Evolutionary conservation across 2,888 invertebrate genomes (phyloP).

Genomic region (Carpatolechia fugitivella): DNA sequence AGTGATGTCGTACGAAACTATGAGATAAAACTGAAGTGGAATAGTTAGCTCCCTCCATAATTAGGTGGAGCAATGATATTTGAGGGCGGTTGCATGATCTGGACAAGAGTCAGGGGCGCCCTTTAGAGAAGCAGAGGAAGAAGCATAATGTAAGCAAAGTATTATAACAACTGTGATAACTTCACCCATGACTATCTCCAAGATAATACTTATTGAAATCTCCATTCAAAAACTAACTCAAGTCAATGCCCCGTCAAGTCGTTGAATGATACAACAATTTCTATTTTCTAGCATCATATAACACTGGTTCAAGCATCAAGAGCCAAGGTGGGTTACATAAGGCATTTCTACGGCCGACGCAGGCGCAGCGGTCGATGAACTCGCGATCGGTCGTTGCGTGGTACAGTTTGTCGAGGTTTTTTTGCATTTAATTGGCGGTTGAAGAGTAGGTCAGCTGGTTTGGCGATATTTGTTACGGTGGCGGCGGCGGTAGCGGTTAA

Average conservation of each 20-base stretch:
- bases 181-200: too few species aligned
- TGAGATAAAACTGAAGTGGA: too few species aligned
- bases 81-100: too few species aligned
- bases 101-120: too few species aligned
- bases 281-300: constrained; percentile 8
- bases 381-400: background rate
- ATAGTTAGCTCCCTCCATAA: too few species aligned
- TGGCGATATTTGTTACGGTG: background rate
- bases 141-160: too few species aligned
- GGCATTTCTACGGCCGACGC: constrained; percentile 23
- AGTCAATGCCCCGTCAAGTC: background rate
- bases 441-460: background rate
- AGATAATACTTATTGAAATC: background rate
- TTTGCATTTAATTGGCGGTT: constrained; percentile 1
- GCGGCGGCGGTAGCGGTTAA: too few species aligned
- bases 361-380: constrained; percentile 15
- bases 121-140: too few species aligned
- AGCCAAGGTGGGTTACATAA: constrained; percentile 28
- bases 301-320: constrained; percentile 22
- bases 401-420: background rate
- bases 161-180: too few species aligned
- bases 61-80: too few species aligned
- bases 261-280: constrained; percentile 4
- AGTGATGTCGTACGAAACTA: too few species aligned
- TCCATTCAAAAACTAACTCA: background rate